Conservation (phyloP, 2,888 invertebrate genomes). For the Lithophane socia region DNA sequence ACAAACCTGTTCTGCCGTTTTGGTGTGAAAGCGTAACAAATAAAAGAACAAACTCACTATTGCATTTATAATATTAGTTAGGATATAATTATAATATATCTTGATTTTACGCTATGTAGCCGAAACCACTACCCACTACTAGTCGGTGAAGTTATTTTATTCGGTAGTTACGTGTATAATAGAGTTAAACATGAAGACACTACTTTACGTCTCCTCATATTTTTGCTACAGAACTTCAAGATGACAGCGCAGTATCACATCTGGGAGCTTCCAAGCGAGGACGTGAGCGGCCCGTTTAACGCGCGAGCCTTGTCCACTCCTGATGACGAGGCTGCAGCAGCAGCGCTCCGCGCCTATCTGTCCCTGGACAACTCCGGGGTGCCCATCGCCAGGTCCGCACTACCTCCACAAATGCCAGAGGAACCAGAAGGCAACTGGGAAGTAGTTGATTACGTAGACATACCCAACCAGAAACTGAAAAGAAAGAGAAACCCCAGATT, state of each 20-base stretch:
- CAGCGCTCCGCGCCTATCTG: constrained; percentile 90
- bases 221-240: constrained; percentile 89
- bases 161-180: neutral
- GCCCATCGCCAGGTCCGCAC: constrained; percentile 91
- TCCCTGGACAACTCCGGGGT: constrained; percentile 91
- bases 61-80: too few relatives aligned
- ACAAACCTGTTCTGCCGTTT: too few relatives aligned
- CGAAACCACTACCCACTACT: neutral
- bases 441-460: constrained; percentile 92
- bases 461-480: constrained; percentile 74
- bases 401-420: constrained; percentile 86
- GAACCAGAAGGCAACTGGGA: constrained; percentile 92
- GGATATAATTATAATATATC: neutral
- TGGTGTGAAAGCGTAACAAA: too few relatives aligned
- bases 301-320: constrained; percentile 88
- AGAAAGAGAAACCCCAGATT: constrained; percentile 47
- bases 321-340: constrained; percentile 87
- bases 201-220: neutral
- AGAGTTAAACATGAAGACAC: neutral
- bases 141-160: neutral
- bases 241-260: constrained; percentile 90
- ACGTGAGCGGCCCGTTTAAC: constrained; percentile 92
- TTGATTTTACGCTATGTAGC: neutral
- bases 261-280: constrained; percentile 88
- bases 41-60: too few relatives aligned